Base-by-base conservation (phyloP, 2,888 invertebrate genomes). In the Orchestes rusci region DNA sequence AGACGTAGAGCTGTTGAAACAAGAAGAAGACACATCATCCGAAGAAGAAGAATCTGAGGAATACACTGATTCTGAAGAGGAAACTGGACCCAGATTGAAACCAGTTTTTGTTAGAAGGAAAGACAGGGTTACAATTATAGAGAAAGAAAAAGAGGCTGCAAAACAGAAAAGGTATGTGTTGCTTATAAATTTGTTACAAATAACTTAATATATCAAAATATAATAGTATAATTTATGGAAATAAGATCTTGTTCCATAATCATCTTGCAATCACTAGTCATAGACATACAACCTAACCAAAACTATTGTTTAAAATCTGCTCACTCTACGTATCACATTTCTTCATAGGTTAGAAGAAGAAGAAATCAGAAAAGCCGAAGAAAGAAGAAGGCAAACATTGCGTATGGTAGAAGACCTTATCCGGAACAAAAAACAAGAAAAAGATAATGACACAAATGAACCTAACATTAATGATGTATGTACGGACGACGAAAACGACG, bases 401-500 rank as follows among this genome's bases (percentile, higher is more conserved):
- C 82, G 86, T 62, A 74, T 96, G 64, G 90, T 94, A 0, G 94
- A 95, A 67, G 91, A 91, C 44, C 83, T 86, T 32, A 83, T 93
- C 10, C 75, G 86, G 34, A 86, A 89, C 52, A 95, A 94, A 65
- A 76, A 83, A 52, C 76, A 76, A 53, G 73, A 70, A 34, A 79
- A 75, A 60, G 60, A 62, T 36, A 76, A 75, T 44, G 80, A 86
- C 60, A 77, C 80, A 50, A 78, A 81, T 57, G 83, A 88, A 67
- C 82, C 86, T 2, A 79, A 82, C 56, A 74, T 92, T 3, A 81
- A 87, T 52, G 88, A 91, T 62, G 86, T 93, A 2, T 87, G 87
- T 60, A 93, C 92, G 0, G 93, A 93, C 54, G 94, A 95, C 64
- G 96, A 96, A 62, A 93, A 93, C 61, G 93, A 94, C 59, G 95